Conservation (phyloP, 37 sponge, comb jelly and placozoan species). For the Aplysina aerophoba region DNA sequence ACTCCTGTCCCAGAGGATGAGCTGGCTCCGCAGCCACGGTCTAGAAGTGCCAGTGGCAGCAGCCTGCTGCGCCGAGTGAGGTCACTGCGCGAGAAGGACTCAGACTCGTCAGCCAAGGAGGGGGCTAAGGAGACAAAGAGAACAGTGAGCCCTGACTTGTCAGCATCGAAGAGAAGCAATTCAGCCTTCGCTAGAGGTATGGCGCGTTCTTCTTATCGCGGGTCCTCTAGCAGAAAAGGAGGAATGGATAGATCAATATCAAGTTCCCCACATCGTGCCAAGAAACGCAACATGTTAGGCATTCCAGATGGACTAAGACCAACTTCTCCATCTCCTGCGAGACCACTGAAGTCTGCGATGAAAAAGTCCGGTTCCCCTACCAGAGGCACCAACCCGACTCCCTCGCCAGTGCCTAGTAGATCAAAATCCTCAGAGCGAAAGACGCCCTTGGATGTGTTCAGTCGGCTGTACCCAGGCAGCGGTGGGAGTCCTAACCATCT, state of each 20-base stretch:
- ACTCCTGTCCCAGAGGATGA: slow-evolving; percentile 29
- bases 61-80: slow-evolving; percentile 13
- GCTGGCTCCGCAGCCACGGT: not conserved
- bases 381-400: not conserved
- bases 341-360: slow-evolving; percentile 23
- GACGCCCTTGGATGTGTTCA: not conserved
- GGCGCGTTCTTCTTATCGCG: not conserved
- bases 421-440: slow-evolving; percentile 16
- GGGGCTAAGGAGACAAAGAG: not conserved
- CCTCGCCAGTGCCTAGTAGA: not conserved
- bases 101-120: not conserved
- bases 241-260: slow-evolving; percentile 10
- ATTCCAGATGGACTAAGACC: not conserved
- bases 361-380: slow-evolving; percentile 15
- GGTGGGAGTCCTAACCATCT: not conserved
- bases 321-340: not conserved
- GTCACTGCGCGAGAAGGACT: not conserved
- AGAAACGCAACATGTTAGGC: not conserved
- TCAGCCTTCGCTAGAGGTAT: not conserved
- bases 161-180: not conserved
- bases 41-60: not conserved
- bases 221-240: not conserved
- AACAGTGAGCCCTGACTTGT: slow-evolving; percentile 14
- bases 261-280: slow-evolving; percentile 3
- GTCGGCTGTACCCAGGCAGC: slow-evolving; percentile 23